phyloP scores from a whole-genome alignment of 2,888 invertebrate genomes.

The Noctua janthe region DNA sequence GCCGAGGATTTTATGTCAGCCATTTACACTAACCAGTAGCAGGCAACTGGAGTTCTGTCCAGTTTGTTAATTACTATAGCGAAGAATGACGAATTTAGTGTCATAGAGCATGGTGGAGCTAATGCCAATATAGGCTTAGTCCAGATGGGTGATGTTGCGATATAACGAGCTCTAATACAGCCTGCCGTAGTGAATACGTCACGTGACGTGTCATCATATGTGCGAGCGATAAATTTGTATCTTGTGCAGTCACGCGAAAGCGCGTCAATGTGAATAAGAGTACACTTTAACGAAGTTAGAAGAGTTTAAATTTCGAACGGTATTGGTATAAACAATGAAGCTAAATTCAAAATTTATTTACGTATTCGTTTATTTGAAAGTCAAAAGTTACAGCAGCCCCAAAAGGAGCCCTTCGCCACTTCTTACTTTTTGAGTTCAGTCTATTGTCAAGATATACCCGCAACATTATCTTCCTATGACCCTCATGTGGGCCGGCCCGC shows the following conservation, averaged over 20 bases:
- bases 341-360: background rate
- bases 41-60: no score
- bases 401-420: background rate
- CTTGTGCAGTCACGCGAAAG: background rate
- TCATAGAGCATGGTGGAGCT: no score
- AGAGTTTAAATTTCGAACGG: background rate
- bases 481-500: conserved; percentile 2
- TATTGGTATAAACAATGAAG: no score
- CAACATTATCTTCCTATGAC: conserved; percentile 1
- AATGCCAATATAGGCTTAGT: no score
- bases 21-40: background rate
- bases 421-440: background rate
- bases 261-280: background rate
- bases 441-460: conserved; percentile 23
- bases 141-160: no score
- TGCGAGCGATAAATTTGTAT: no score
- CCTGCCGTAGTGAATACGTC: no score
- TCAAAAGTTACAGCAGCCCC: background rate
- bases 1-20: background rate
- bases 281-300: background rate
- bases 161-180: no score
- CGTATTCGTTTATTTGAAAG: background rate
- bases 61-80: no score
- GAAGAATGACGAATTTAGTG: no score
- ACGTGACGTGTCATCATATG: no score